phyloP scores from a whole-genome alignment of 1,140 invertebrate species.

The Microplitis mediator region DNA sequence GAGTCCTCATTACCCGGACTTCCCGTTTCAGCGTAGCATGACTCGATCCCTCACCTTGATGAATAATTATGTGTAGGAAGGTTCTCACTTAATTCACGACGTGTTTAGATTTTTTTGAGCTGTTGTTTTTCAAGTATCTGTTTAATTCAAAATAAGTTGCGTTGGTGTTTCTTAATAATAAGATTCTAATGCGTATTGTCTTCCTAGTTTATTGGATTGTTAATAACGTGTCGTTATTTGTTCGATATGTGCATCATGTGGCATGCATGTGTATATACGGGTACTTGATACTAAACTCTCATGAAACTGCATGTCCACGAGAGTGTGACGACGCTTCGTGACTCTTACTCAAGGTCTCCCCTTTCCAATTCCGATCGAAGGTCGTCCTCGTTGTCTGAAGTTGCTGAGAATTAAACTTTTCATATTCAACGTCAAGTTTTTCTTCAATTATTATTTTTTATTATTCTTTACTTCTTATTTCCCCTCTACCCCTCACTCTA shows the following conservation, averaged over 20 bases:
- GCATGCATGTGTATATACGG: neutral
- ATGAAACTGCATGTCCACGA: conserved; percentile 6
- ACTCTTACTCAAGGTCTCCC: conserved; percentile 57
- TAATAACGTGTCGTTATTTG: neutral
- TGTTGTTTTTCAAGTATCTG: no score
- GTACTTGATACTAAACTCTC: neutral
- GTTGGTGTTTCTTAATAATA: neutral
- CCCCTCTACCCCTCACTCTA: no score
- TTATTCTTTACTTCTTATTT: no score
- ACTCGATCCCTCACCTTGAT: conserved; percentile 9
- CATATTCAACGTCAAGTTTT: neutral
- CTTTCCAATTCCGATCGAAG: conserved; percentile 56
- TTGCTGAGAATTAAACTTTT: neutral
- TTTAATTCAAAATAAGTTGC: neutral
- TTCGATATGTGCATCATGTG: neutral
- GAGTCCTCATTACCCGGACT: neutral
- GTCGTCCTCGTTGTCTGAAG: conserved; percentile 31
- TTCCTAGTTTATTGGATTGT: neutral
- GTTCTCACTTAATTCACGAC: neutral
- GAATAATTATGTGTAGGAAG: conserved; percentile 9
- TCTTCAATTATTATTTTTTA: neutral
- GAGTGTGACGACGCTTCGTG: conserved; percentile 46
- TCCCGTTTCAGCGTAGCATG: neutral
- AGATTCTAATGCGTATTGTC: neutral
- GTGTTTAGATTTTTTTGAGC: neutral